Evolutionary conservation across 2,888 invertebrate species (phyloP).

Genomic region (Lamellibrachia satsuma): DNA sequence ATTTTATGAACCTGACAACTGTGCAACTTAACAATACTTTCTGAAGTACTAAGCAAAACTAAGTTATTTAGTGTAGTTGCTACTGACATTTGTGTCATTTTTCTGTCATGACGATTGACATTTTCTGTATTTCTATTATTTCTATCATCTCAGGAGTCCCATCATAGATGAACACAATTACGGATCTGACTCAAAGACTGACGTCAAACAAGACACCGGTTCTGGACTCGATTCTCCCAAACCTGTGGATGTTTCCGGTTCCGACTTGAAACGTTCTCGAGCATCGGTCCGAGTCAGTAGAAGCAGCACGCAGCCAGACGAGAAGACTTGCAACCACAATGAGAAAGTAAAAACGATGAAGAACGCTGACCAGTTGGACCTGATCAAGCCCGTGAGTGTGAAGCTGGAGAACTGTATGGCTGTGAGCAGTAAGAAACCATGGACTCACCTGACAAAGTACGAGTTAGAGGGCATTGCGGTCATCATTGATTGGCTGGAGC

Average conservation of each 20-base stretch:
- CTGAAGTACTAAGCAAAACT: too few species aligned
- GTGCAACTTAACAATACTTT: too few species aligned
- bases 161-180: neutral
- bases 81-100: neutral
- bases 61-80: too few species aligned
- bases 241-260: constrained; percentile 14
- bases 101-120: neutral
- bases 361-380: constrained; percentile 27
- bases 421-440: constrained; percentile 17
- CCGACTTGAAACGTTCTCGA: neutral
- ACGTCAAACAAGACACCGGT: neutral
- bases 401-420: constrained; percentile 38
- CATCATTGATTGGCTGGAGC: constrained; percentile 87
- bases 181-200: neutral
- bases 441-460: constrained; percentile 50
- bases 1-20: too few species aligned
- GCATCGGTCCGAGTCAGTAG: neutral
- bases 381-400: constrained; percentile 37
- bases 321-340: constrained; percentile 19
- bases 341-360: neutral
- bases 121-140: neutral
- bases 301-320: neutral
- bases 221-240: neutral
- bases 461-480: constrained; percentile 66
- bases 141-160: neutral